Conservation (phyloP, 2,797 vertebrate genomes). For the Oreochromis mossambicus region DNA sequence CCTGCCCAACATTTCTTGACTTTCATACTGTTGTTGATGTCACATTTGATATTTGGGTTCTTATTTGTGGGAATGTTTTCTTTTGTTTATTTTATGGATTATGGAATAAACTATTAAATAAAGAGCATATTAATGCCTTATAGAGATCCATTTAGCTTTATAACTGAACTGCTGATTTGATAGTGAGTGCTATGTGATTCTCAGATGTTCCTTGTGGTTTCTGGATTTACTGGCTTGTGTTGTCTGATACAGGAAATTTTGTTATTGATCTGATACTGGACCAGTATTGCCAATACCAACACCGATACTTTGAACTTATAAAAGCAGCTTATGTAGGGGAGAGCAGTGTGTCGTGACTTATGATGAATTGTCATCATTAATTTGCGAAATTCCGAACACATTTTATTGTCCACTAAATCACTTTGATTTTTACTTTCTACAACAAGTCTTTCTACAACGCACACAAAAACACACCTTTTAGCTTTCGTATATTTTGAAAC, state of each 20-base stretch:
- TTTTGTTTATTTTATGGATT: not conserved
- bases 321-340: fast-evolving
- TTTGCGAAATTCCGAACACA: not conserved
- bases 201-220: not conserved
- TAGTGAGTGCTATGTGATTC: not conserved
- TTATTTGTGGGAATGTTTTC: not conserved
- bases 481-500: not conserved
- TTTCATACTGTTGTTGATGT: not conserved
- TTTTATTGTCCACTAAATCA: not conserved
- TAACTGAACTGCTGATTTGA: not conserved
- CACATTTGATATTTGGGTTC: not conserved
- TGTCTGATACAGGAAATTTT: not conserved
- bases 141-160: not conserved
- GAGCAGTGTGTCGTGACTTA: not conserved
- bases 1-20: not conserved
- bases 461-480: not conserved
- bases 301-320: not conserved
- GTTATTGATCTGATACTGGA: not conserved
- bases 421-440: not conserved
- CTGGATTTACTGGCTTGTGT: fast-evolving
- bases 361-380: not conserved
- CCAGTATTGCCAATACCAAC: not conserved
- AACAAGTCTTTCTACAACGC: not conserved
- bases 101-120: not conserved
- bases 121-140: not conserved